Evolutionary conservation across 2,888 invertebrate genomes (phyloP).

Genomic region (Caenorhabditis afra): DNA sequence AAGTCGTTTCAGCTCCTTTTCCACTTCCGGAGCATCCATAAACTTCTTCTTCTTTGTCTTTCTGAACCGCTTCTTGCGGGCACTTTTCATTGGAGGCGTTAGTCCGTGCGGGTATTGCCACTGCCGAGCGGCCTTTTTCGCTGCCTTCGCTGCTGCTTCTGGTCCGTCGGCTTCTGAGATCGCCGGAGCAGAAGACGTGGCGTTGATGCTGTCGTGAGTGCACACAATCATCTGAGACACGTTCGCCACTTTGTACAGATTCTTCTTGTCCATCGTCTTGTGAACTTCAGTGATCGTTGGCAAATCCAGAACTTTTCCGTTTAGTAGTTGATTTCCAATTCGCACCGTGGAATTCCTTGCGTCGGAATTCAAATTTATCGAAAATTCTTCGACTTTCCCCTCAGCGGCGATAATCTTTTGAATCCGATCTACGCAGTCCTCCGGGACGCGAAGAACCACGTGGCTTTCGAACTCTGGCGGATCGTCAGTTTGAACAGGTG

Average conservation of each 20-base stretch:
- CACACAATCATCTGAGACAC: slow-evolving; percentile 87
- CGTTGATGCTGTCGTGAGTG: slow-evolving; percentile 55
- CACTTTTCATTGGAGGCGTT: slow-evolving; percentile 96
- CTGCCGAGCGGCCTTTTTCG: slow-evolving; percentile 86
- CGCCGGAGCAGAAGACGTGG: slow-evolving; percentile 2
- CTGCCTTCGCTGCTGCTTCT: slow-evolving; percentile 35
- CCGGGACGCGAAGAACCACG: slow-evolving; percentile 73
- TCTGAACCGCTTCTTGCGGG: slow-evolving; percentile 86
- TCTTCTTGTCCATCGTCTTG: slow-evolving; percentile 96
- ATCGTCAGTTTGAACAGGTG: slow-evolving; percentile 55
- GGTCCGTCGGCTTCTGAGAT: slow-evolving; percentile 11
- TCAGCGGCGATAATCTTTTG: slow-evolving; percentile 60
- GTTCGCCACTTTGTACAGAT: slow-evolving; percentile 97
- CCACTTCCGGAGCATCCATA: slow-evolving; percentile 80
- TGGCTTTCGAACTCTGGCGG: slow-evolving; percentile 78
- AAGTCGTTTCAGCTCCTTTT: slow-evolving; percentile 91
- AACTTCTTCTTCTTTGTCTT: slow-evolving; percentile 87
- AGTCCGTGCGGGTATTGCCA: slow-evolving; percentile 95
- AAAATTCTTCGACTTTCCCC: slow-evolving; percentile 66
- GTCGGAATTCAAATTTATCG: slow-evolving; percentile 69
- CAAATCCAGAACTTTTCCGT: slow-evolving; percentile 75
- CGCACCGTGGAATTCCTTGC: slow-evolving; percentile 70
- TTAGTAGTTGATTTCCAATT: slow-evolving; percentile 69
- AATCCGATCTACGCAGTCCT: slow-evolving; percentile 68
- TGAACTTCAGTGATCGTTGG: slow-evolving; percentile 82